Evolutionary conservation across 2,113 vertebrate species (phyloP), one percentile per base, ranked within the genome.

Genomic region (Rhinoderma darwinii): DNA sequence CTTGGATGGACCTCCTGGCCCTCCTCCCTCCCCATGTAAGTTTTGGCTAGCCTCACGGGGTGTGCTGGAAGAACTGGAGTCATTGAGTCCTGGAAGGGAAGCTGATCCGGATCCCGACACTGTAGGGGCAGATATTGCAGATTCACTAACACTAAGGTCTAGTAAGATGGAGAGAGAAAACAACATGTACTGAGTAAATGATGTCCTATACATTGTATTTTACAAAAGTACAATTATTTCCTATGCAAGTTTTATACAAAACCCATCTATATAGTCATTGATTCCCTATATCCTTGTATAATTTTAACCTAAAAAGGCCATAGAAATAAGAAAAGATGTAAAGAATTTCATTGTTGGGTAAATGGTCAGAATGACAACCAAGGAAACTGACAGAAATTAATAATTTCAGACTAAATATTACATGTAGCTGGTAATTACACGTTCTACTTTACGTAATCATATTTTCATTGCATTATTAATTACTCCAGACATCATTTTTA

Each of bases 131-230:
- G 94, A 92, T 92, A 96, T 95, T 39, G 93, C 94, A 89, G 95
- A 90, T 43, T 98, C 97, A 76, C 94, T 96, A 96, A 93, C 93
- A 93, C 94, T 93, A 93, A 94, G 95, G 44, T 91, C 95, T 96
- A 91, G 0, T 10, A 74, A 35, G 32, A 75, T 0, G 43, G 86
- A 47, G 50, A 39, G 0, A 22, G 15, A 32, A 37, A 18, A 35
- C 9, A 30, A 30, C 66, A 32, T n/a, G n/a, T n/a, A n/a, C 10
- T 35, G 30, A 68, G 17, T 70, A 18, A 8, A 11, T 20, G 25
- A 0, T 6, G 8, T 1, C 15, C 2, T 59, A 10, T 10, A 59
- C 15, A 59, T 59, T 2, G 0, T 59, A n/a, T 59, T n/a, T 59
- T 35, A 2, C 11, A 70, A 35, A 35, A 32, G 32, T 35, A 35